phyloP scores from a whole-genome alignment of 2,888 invertebrate genomes.

The Hyposoter dolosus region DNA sequence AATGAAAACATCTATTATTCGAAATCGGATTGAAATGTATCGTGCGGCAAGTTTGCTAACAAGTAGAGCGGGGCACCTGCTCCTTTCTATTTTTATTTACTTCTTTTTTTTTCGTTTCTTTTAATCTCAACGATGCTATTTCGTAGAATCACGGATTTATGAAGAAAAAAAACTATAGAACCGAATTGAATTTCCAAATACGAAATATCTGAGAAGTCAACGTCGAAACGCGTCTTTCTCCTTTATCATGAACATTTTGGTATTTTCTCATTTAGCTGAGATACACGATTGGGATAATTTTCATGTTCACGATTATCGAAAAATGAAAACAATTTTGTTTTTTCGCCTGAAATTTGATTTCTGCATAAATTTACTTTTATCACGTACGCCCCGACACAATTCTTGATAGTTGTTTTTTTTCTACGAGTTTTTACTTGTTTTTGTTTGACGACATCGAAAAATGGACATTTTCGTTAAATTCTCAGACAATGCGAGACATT shows the following conservation, averaged over 20 bases:
- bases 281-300: neutral
- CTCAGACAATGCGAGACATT: neutral
- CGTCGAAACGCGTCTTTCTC: neutral
- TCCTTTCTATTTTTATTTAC: slow-evolving; percentile 2
- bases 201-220: neutral
- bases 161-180: neutral
- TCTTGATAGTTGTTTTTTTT: neutral
- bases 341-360: neutral
- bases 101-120: neutral
- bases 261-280: too few species aligned
- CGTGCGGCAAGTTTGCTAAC: neutral
- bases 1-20: slow-evolving; percentile 12
- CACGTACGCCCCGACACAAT: neutral
- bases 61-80: neutral
- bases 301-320: neutral
- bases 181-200: neutral
- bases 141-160: neutral
- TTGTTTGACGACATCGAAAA: neutral
- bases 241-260: too few species aligned
- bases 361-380: neutral
- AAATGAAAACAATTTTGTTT: neutral
- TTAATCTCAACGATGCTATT: neutral
- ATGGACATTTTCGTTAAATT: neutral
- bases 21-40: neutral
- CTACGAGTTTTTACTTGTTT: neutral